Evolutionary conservation across 2,888 invertebrate species (phyloP).

Genomic region (Marronus borbonicus): DNA sequence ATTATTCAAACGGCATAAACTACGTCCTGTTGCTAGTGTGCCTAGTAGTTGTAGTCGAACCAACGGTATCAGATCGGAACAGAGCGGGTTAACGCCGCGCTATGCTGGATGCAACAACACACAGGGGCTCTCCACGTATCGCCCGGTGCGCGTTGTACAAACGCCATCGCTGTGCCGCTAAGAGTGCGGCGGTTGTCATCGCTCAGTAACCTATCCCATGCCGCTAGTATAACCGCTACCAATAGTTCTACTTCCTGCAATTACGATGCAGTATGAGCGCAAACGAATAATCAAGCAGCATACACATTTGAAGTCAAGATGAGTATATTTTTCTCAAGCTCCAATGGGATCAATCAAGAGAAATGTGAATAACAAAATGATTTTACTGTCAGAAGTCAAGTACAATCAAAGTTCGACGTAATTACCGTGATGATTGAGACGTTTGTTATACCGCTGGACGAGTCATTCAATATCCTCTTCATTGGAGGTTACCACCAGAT

Average conservation of each 20-base stretch:
- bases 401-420: no score
- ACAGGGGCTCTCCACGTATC: neutral
- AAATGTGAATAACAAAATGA: no score
- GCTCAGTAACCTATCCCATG: neutral
- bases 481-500: no score
- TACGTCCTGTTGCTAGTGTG: slow-evolving; percentile 42
- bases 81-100: neutral
- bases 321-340: no score
- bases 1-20: slow-evolving; percentile 63
- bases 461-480: no score
- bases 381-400: no score
- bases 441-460: no score
- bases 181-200: slow-evolving; percentile 16
- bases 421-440: no score
- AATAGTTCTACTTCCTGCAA: neutral
- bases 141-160: neutral
- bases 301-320: no score
- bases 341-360: no score
- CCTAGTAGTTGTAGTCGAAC: neutral
- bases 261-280: neutral
- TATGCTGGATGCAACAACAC: neutral
- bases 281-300: no score
- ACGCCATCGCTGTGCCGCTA: neutral
- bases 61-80: slow-evolving; percentile 20
- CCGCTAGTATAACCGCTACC: neutral